Percentiles rank a stretch among this genome's conserved stretches.
These are phyloP conservation scores for Bubo blakistoni DNA, from an alignment of 2,113 vertebrate species.

Conservation along the genomic window DNA sequence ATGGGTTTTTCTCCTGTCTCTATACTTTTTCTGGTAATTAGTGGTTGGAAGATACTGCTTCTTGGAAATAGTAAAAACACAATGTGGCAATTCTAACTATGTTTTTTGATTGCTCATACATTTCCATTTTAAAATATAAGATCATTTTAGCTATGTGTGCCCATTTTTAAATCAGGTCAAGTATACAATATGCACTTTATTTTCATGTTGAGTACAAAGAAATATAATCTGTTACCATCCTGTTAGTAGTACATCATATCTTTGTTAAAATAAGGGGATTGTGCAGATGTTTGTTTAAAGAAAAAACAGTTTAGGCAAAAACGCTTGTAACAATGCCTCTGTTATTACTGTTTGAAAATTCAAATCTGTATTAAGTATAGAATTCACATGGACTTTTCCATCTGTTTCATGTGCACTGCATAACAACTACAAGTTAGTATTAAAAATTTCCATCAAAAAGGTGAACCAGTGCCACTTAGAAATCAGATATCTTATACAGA, in stretches of 20 bases:
- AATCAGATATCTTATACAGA: slow-evolving; percentile 19
- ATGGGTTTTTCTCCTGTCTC: neutral
- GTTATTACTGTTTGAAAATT: slow-evolving; percentile 8
- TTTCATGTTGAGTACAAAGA: neutral
- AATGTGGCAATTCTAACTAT: neutral
- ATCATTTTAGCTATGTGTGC: neutral
- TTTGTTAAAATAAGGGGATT: slow-evolving; percentile 13
- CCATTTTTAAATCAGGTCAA: slow-evolving; percentile 2
- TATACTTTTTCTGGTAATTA: neutral
- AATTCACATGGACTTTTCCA: neutral
- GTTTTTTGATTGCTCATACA: neutral
- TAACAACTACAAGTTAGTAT: neutral
- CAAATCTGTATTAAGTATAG: neutral
- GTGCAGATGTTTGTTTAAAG: slow-evolving; percentile 12
- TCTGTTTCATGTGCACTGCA: neutral
- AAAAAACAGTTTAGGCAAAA: neutral
- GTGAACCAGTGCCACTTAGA: slow-evolving; percentile 16
- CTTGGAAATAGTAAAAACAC: slow-evolving; percentile 6
- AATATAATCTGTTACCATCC: neutral
- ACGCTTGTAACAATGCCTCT: neutral
- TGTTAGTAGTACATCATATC: neutral
- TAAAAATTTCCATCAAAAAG: slow-evolving; percentile 11
- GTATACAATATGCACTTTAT: slow-evolving; percentile 18
- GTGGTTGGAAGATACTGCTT: neutral
- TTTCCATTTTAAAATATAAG: neutral